Evolutionary conservation across 92 coral and sea anemone genomes (phyloP), one percentile per base, ranked within the genome.

Genomic region (Porites lobata): DNA sequence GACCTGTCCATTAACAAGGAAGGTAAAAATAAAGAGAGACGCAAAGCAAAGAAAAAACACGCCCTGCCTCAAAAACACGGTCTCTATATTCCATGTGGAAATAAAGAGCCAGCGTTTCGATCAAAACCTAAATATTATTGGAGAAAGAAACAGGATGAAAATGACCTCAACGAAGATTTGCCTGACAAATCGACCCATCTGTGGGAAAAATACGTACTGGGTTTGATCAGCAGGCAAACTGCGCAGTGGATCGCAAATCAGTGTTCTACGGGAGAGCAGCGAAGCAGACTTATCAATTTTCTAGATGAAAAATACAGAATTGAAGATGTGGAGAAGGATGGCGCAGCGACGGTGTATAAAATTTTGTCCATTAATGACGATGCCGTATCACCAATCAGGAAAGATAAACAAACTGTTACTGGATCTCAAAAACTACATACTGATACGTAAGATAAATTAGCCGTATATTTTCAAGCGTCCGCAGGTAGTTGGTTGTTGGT

Each of bases 191-290:
- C 91, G 18, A 83, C 92, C 6, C 77, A 87, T 71, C 43, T 93
- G 8, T 95, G 98, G 98, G 98, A 95, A 56, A 77, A 89, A 54
- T 84, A 91, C 43, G 96, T 89, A 12, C 56, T 95, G 59, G 96
- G 95, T 53, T 81, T 95, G 38, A 83, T 93, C 4, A 94, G 96
- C 74, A 93, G 89, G 78, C 89, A 70, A 17, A 95, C 98, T 54
- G 98, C 98, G 1, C 98, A 95, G 73, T 95, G 96, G 96, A 95
- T 95, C 14, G 98, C 93, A 9, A 95, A 86, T 67, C 93, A 87
- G 70, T 95, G 98, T 54, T 79, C 96, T 24, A 24, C 83, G 4
- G 98, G 96, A 4, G 78, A 79, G 64, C 92, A 95, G 54, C 78
- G 92, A 69, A 64, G 75, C 29, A 92, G 95, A 6, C 77, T 93